Percentiles rank a stretch among this genome's conserved stretches.
Conservation (phyloP, 2,113 vertebrate genomes). For the Cariama cristata region DNA sequence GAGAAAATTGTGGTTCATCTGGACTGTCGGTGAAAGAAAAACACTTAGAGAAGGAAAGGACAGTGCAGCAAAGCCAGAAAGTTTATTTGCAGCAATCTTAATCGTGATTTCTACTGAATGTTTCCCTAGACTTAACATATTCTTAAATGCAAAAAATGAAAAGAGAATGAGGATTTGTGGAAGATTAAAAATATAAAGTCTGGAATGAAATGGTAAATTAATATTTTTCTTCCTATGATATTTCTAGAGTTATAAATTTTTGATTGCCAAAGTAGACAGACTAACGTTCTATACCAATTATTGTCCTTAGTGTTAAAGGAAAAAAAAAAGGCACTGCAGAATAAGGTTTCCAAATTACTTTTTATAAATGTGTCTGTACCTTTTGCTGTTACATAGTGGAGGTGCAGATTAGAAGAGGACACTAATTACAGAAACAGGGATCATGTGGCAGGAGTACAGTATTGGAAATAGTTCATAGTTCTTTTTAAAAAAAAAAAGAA, state of each 20-base stretch:
- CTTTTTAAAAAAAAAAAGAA: neutral
- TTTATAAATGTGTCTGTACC: neutral
- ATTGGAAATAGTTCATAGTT: neutral
- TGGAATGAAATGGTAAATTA: neutral
- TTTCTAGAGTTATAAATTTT: neutral
- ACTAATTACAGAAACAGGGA: neutral
- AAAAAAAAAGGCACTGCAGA: neutral
- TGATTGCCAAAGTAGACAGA: neutral
- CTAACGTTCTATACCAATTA: neutral
- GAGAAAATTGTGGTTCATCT: neutral
- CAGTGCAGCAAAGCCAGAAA: neutral
- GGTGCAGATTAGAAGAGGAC: neutral
- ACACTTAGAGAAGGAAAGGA: neutral
- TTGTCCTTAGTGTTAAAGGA: neutral
- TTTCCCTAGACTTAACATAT: neutral
- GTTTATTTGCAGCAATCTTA: neutral
- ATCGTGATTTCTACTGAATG: neutral
- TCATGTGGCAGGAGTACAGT: neutral
- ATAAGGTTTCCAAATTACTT: neutral
- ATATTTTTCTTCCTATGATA: neutral
- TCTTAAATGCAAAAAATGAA: neutral
- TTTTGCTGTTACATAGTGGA: neutral
- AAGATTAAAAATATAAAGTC: neutral
- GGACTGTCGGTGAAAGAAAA: neutral
- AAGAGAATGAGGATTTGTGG: neutral